Conservation (phyloP, 92 coral and sea anemone species). For the Porites evermanni region DNA sequence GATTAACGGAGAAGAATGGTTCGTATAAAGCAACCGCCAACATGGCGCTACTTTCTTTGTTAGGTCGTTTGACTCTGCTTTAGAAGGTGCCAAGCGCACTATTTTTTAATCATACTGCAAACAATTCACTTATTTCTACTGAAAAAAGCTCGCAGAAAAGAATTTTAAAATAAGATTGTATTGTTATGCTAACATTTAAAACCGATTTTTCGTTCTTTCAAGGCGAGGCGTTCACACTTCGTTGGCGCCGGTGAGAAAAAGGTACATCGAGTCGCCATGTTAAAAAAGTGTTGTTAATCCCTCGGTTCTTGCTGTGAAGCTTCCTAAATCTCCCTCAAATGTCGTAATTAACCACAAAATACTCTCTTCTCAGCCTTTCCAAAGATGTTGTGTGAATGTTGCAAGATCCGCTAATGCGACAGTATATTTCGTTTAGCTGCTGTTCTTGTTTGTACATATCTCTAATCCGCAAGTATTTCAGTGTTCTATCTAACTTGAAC, state of each 20-base stretch:
- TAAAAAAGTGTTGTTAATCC: conserved; percentile 91
- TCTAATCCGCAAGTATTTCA: neutral
- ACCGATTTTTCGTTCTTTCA: conserved; percentile 19
- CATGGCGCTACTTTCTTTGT: conserved; percentile 45
- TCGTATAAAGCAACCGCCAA: conserved; percentile 29
- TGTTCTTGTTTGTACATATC: neutral
- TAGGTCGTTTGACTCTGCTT: conserved; percentile 10
- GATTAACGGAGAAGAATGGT: conserved; percentile 31
- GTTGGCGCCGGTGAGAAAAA: conserved; percentile 62
- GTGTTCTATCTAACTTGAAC: neutral
- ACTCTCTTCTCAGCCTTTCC: conserved; percentile 44
- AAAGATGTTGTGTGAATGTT: neutral
- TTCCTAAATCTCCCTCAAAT: conserved; percentile 20
- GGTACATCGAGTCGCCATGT: conserved; percentile 61
- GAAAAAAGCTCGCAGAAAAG: conserved; percentile 1
- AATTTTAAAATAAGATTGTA: conserved; percentile 6
- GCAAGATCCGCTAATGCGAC: conserved; percentile 27
- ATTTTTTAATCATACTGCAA: neutral
- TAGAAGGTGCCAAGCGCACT: conserved; percentile 25
- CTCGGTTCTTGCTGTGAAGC: conserved; percentile 60
- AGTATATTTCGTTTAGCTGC: neutral
- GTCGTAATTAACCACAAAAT: conserved; percentile 49
- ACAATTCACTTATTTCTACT: conserved; percentile 15
- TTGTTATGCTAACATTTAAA: conserved; percentile 54
- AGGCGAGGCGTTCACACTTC: conserved; percentile 52